phyloP scores from a whole-genome alignment of 2,113 vertebrate species.

The Gyps fulvus region DNA sequence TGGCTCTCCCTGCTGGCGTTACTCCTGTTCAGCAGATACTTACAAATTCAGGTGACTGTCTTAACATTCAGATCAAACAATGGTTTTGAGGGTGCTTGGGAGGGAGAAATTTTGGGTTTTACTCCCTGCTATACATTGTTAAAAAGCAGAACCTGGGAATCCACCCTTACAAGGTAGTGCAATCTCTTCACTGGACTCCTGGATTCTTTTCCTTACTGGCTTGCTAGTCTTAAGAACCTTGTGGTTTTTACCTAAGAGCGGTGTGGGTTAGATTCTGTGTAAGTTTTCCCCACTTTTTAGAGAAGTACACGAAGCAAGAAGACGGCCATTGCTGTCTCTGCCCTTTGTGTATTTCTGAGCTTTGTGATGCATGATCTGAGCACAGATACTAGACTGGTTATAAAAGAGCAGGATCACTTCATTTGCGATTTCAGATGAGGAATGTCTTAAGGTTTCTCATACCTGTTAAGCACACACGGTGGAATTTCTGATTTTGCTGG shows the following conservation, averaged over 20 bases:
- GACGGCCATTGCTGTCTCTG: background rate
- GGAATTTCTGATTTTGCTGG: background rate
- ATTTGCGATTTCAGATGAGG: background rate
- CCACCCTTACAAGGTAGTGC: background rate
- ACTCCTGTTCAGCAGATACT: conserved; percentile 92
- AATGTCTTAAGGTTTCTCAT: background rate
- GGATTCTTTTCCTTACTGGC: background rate
- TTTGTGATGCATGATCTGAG: background rate
- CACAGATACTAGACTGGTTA: background rate
- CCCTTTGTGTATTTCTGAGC: background rate
- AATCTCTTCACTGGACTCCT: background rate
- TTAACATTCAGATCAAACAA: background rate
- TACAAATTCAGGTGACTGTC: conserved; percentile 87
- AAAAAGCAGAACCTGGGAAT: background rate
- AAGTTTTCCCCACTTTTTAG: background rate
- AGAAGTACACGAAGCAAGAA: background rate
- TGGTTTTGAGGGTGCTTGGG: background rate
- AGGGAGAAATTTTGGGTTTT: background rate
- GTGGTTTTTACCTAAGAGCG: background rate
- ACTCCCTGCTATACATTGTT: background rate
- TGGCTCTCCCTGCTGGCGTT: conserved; percentile 91
- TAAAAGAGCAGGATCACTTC: background rate
- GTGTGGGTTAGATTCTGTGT: background rate
- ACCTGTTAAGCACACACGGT: background rate
- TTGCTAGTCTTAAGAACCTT: background rate